A percentile compares a stretch with the other conserved stretches of the same genome.
phyloP scores from a whole-genome alignment of 2,888 invertebrate genomes.

The Amphipyra berbera region DNA sequence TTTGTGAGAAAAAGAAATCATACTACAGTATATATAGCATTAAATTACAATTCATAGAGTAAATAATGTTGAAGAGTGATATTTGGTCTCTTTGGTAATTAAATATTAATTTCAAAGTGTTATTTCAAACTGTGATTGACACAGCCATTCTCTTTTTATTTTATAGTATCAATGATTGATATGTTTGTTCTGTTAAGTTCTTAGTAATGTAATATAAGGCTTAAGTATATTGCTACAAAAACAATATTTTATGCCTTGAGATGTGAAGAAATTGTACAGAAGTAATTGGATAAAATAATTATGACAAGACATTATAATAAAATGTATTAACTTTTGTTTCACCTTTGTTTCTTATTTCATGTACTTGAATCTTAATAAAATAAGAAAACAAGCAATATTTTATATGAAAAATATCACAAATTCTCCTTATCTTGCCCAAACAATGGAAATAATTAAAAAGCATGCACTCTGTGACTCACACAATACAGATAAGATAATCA shows the following conservation, averaged over 20 bases:
- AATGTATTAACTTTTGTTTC: too few species aligned
- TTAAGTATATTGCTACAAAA: not conserved
- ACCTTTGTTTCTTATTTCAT: too few species aligned
- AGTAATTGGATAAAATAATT: not conserved
- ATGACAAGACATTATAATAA: too few species aligned
- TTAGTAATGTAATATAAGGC: not conserved
- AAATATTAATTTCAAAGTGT: not conserved
- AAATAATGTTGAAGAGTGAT: too few species aligned
- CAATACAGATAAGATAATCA: conserved; percentile 27
- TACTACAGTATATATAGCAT: not conserved
- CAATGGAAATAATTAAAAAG: too few species aligned
- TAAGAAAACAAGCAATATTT: too few species aligned
- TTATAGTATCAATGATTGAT: not conserved
- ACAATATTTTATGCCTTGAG: not conserved
- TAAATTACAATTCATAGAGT: not conserved
- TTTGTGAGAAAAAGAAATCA: not conserved
- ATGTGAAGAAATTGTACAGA: not conserved
- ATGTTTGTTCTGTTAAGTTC: not conserved
- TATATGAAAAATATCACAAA: too few species aligned
- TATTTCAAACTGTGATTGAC: not conserved
- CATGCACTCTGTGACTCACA: conserved; percentile 13
- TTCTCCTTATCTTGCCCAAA: not conserved
- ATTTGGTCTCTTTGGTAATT: too few species aligned
- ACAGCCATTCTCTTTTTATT: not conserved
- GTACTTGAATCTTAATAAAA: too few species aligned